A percentile compares a stretch with the other conserved stretches of the same genome.
phyloP scores from a whole-genome alignment of 2,888 invertebrate species.

The Parnassius smintheus region DNA sequence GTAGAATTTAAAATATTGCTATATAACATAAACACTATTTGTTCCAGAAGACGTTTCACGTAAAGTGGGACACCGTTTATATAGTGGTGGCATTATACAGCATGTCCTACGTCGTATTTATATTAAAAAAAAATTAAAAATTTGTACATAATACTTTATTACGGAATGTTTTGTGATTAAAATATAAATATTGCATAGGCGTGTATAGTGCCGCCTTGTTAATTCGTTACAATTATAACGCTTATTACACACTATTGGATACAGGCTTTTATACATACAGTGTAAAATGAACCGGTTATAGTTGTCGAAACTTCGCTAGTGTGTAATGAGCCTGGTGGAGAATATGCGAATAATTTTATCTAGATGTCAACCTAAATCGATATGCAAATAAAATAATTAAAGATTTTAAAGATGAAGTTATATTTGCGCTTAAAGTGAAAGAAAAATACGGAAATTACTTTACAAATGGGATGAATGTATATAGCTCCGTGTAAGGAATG shows the following conservation, averaged over 20 bases:
- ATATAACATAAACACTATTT: not conserved
- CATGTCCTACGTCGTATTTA: not conserved
- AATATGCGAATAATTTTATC: conserved; percentile 4
- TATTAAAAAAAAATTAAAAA: not conserved
- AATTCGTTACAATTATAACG: conserved; percentile 5
- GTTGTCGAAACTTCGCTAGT: not conserved
- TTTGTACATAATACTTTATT: not conserved
- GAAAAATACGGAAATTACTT: conserved; percentile 3
- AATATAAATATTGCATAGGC: not conserved
- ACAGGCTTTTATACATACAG: not conserved
- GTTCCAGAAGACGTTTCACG: not conserved
- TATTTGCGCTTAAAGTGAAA: conserved; percentile 29
- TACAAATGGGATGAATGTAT: not conserved
- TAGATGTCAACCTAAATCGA: conserved; percentile 1
- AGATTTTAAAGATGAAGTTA: conserved; percentile 23
- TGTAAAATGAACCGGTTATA: not conserved
- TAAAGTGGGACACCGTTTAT: not conserved
- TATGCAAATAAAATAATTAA: conserved; percentile 15
- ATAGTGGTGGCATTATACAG: conserved; percentile 2
- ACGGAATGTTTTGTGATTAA: not conserved
- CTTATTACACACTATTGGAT: conserved; percentile 12
- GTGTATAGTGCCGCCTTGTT: conserved; percentile 10
- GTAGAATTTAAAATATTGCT: conserved; percentile 3
- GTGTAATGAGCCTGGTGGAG: conserved; percentile 7
- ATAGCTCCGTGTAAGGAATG: too few species aligned